Evolutionary conservation across 2,888 invertebrate species (phyloP).

Genomic region (Entomobrya multifasciata): DNA sequence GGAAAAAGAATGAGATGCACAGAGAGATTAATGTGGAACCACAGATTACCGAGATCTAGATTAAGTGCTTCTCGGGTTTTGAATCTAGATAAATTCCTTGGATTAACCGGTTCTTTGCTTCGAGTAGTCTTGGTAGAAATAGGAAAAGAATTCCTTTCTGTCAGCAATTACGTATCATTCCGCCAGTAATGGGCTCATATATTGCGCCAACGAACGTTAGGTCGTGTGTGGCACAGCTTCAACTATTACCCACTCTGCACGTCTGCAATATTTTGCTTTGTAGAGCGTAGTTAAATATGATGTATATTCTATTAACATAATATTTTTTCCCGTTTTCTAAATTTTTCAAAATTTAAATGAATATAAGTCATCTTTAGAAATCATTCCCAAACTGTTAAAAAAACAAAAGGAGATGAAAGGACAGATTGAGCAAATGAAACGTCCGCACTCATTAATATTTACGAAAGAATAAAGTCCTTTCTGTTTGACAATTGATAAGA

Average conservation of each 20-base stretch:
- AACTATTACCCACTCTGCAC: conserved; percentile 3
- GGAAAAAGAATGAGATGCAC: conserved; percentile 68
- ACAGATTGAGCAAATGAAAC: too few relatives aligned
- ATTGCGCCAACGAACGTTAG: not conserved
- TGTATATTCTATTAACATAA: too few relatives aligned
- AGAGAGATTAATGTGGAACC: conserved; percentile 66
- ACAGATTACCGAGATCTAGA: conserved; percentile 69
- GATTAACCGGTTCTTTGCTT: conserved; percentile 71
- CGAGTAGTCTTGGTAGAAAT: conserved; percentile 22
- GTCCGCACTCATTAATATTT: too few relatives aligned
- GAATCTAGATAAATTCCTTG: conserved; percentile 71
- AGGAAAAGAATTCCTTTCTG: conserved; percentile 44
- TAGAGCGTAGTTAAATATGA: too few relatives aligned
- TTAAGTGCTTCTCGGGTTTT: conserved; percentile 63
- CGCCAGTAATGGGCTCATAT: conserved; percentile 29
- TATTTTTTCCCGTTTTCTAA: too few relatives aligned
- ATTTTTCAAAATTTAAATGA: too few relatives aligned
- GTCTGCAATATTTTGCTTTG: not conserved
- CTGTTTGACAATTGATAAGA: too few relatives aligned
- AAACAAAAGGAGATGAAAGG: too few relatives aligned
- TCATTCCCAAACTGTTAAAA: too few relatives aligned
- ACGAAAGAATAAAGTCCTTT: too few relatives aligned
- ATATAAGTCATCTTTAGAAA: too few relatives aligned
- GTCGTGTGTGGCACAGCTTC: conserved; percentile 62
- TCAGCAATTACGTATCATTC: conserved; percentile 65